Evolutionary conservation across 2,113 vertebrate species (phyloP).

Genomic region (Perognathus longimembris): DNA sequence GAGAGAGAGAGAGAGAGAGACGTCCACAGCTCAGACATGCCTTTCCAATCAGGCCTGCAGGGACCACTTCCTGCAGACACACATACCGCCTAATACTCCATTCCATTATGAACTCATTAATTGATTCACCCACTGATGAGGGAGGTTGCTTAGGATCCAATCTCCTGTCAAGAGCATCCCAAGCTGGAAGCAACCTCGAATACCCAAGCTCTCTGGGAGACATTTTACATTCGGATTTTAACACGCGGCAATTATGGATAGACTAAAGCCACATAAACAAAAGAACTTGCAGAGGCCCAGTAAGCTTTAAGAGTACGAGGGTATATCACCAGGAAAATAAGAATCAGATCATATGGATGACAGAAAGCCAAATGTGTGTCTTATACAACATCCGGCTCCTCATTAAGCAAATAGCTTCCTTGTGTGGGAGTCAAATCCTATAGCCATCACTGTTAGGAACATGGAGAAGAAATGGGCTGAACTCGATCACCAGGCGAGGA

Average conservation of each 20-base stretch:
- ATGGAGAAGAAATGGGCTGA: no score
- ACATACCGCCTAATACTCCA: no score
- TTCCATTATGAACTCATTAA: no score
- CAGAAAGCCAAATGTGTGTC: neutral
- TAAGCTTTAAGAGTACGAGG: neutral
- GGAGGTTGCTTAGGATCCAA: neutral
- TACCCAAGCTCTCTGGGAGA: no score
- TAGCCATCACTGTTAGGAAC: no score
- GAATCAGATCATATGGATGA: neutral
- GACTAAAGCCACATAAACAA: neutral
- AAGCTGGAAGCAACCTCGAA: neutral
- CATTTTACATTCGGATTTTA: neutral
- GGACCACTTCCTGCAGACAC: no score
- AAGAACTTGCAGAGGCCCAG: neutral
- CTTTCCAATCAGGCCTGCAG: no score
- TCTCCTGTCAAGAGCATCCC: neutral
- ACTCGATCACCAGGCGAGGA: no score
- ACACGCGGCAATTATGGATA: neutral
- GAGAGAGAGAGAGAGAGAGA: no score
- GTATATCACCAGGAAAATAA: neutral
- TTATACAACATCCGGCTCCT: neutral
- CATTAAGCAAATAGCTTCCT: neutral
- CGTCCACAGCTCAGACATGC: no score
- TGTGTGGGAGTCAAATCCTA: constrained; percentile 23
- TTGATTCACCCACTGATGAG: neutral